These are phyloP conservation scores for Drosophila baimaii DNA, from an alignment of 1,140 invertebrate species.

Conservation along the genomic window DNA sequence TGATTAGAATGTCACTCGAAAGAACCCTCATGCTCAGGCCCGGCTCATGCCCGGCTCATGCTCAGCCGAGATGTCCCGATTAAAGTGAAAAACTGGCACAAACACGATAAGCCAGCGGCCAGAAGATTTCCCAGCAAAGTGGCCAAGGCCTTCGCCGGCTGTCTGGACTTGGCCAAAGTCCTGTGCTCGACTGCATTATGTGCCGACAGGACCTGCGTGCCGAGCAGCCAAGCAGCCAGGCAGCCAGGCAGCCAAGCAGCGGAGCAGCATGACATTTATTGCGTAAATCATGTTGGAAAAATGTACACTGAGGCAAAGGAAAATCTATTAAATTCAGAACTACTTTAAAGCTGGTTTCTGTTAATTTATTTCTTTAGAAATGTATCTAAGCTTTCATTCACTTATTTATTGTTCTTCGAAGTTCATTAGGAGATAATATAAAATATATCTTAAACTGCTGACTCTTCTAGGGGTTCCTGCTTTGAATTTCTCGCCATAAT, in stretches of 20 bases:
- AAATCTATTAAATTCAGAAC: background rate
- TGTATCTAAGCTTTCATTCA: too few relatives aligned
- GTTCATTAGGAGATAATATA: too few relatives aligned
- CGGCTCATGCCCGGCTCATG: constrained; percentile 2
- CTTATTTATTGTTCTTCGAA: too few relatives aligned
- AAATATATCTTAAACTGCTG: background rate
- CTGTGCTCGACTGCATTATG: constrained; percentile 53
- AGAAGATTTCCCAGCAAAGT: constrained; percentile 45
- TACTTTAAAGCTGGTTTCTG: background rate
- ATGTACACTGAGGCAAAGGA: background rate
- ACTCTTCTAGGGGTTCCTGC: too few relatives aligned
- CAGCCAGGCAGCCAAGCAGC: constrained; percentile 4
- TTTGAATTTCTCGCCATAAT: background rate
- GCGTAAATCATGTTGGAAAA: constrained; percentile 53
- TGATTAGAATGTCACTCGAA: constrained; percentile 80
- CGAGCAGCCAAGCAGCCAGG: constrained; percentile 13
- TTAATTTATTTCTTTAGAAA: background rate
- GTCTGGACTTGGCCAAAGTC: constrained; percentile 16
- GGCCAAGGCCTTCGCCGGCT: constrained; percentile 41
- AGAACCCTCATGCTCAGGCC: constrained; percentile 27
- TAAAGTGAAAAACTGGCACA: constrained; percentile 47
- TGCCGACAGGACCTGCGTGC: constrained; percentile 51
- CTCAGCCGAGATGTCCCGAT: constrained; percentile 34
- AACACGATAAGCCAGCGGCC: constrained; percentile 56
- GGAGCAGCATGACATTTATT: constrained; percentile 48